Base-by-base conservation (phyloP, 1,140 invertebrate genomes). In the Tribolium madens region DNA sequence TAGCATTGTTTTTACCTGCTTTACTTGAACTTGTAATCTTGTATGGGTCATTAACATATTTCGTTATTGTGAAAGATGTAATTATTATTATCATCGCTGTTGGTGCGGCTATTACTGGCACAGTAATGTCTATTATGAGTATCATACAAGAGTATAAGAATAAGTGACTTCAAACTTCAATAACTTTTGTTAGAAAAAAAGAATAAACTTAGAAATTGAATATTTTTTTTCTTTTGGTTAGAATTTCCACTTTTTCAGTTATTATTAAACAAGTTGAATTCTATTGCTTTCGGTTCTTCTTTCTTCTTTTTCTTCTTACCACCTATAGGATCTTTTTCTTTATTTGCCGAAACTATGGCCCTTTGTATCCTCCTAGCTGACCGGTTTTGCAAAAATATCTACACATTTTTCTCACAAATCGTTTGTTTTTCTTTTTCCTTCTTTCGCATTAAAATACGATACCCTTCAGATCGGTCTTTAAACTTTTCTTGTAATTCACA, bases 301-400 rank as follows among this genome's bases (percentile, higher is more conserved):
- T n/a, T n/a, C n/a, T n/a, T n/a, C n/a, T n/a, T n/a, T n/a, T n/a
- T n/a, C n/a, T n/a, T n/a, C n/a, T n/a, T n/a, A n/a, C n/a, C n/a
- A n/a, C n/a, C n/a, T n/a, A n/a, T n/a, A n/a, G n/a, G n/a, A n/a
- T n/a, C n/a, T n/a, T n/a, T n/a, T n/a, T n/a, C n/a, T n/a, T n/a
- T n/a, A n/a, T n/a, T n/a, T n/a, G n/a, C n/a, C n/a, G n/a, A n/a
- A n/a, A n/a, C n/a, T n/a, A n/a, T n/a, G 52, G 52, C 77, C 50
- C 79, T 80, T 71, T 85, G 84, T 9, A 85, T 84, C 15, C 76
- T 79, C 50, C 78, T 79, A 1, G 83, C 84, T 0, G 83, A 79
- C 12, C 82, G 42, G 72, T 83, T 82, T 15, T 76, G 69, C 18
- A 84, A 70, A 64, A 84, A 82, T 12, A 77, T 78, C 46, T 74